Conservation (phyloP, 2,113 vertebrate species). For the Petrocephalus microphthalmus region DNA sequence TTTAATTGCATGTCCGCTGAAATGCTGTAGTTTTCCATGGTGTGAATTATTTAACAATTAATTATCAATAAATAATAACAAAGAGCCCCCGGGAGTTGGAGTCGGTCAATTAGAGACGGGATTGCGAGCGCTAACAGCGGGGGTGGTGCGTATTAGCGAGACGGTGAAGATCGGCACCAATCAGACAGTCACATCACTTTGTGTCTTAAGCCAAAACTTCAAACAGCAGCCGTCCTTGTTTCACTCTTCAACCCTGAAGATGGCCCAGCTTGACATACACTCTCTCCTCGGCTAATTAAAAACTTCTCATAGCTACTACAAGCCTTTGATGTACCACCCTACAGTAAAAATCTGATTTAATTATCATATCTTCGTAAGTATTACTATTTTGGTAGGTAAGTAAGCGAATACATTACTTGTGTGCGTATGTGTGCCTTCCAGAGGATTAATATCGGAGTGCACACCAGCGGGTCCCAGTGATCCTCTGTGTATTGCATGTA, state of each 20-base stretch:
- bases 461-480: background rate
- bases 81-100: constrained; percentile 77
- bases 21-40: constrained; percentile 73
- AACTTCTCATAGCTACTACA: constrained; percentile 73
- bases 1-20: constrained; percentile 80
- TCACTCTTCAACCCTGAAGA: background rate
- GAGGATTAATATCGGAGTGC: background rate
- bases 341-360: constrained; percentile 55
- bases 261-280: background rate
- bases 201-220: constrained; percentile 77
- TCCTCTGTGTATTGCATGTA: background rate
- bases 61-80: constrained; percentile 99
- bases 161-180: constrained; percentile 75
- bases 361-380: constrained; percentile 75
- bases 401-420: background rate
- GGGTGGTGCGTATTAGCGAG: constrained; percentile 65
- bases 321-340: constrained; percentile 76
- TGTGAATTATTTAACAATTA: constrained; percentile 97
- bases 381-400: background rate
- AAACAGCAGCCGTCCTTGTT: constrained; percentile 70
- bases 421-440: background rate
- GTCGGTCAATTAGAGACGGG: constrained; percentile 87
- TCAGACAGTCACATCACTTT: constrained; percentile 88
- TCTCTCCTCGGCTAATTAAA: constrained; percentile 61
- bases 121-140: constrained; percentile 77